Conservation (phyloP, 2,888 invertebrate species). For the Periphyllus acericola region DNA sequence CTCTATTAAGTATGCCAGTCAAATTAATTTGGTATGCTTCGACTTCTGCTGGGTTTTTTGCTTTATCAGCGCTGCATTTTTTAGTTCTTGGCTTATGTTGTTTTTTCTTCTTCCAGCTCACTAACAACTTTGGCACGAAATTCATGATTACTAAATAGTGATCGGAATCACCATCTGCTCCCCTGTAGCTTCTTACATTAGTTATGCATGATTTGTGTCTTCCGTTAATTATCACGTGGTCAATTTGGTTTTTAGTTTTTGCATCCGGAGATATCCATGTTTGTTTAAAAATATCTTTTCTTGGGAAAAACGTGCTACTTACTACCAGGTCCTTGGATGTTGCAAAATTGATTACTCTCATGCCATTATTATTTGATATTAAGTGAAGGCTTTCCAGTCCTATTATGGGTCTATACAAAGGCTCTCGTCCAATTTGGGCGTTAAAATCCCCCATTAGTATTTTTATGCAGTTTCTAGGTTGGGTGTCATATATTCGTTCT, state of each 20-base stretch:
- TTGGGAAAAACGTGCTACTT: too few species aligned
- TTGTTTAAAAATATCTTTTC: not conserved
- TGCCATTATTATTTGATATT: conserved; percentile 29
- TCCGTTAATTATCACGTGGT: conserved; percentile 18
- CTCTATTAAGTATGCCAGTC: not conserved
- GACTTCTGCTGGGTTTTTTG: conserved; percentile 23
- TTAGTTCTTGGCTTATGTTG: not conserved
- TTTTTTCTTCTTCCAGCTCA: conserved; percentile 22
- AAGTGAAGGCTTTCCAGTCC: conserved; percentile 30
- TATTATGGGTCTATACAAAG: conserved; percentile 27
- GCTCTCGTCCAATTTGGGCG: conserved; percentile 44
- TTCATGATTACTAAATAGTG: conserved; percentile 2
- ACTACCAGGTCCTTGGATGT: not conserved
- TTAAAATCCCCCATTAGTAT: conserved; percentile 53
- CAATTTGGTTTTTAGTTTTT: conserved; percentile 1
- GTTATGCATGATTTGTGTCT: not conserved
- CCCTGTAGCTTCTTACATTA: too few species aligned
- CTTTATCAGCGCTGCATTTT: not conserved
- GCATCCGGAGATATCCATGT: not conserved
- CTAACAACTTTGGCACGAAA: not conserved
- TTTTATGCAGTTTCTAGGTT: conserved; percentile 26
- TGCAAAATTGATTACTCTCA: not conserved
- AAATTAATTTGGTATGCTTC: conserved; percentile 23
- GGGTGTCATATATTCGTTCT: conserved; percentile 5
- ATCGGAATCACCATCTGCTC: too few species aligned